Evolutionary conservation across 2,797 vertebrate species (phyloP), one percentile per base, ranked within the genome.

Genomic region (Leptodactylus fallax): DNA sequence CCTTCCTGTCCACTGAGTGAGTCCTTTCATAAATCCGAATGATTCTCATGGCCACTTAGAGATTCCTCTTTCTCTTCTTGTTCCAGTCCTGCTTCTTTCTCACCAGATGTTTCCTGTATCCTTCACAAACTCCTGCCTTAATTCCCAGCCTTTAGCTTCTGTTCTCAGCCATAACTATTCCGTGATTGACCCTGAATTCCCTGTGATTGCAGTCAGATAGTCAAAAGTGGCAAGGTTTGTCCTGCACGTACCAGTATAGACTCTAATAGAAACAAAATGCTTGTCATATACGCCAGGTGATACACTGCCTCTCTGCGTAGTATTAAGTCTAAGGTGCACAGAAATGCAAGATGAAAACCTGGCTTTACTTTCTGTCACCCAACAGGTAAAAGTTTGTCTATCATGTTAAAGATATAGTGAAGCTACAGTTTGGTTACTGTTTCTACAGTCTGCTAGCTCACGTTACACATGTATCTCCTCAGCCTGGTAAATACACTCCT

Each of bases 21-120:
- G 45, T 63, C 79, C 45, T 81, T 79, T 79, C 53, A 17, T 25
- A 53, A 25, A 53, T 14, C 45, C n/a, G n/a, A 71, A 19, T 47
- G 67, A n/a, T 84, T 84, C 82, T 84, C 69, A 84, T 74, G 69
- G 82, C 67, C 56, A 60, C 69, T 84, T 71, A 36, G 19, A 56
- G 27, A 72, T 58, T 83, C 81, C 69, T 84, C 67, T 56, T 56
- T 74, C 69, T 21, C 82, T 45, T 60, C 53, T 63, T 76, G 56
- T 63, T 23, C 71, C 36, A 76, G 58, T 76, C 83, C 23, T 14
- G 80, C 61, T 67, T 67, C 83, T 76, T 85, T 56, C 72, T 77
- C 56, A 47, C 83, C 83, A 85, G 83, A 76, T 85, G 71, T 76
- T 77, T 85, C 83, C 83, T 85, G 72, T 77, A 77, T 77, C 71